Base-by-base conservation (phyloP, 2,113 vertebrate species). In the Notarius quadriscutis region DNA sequence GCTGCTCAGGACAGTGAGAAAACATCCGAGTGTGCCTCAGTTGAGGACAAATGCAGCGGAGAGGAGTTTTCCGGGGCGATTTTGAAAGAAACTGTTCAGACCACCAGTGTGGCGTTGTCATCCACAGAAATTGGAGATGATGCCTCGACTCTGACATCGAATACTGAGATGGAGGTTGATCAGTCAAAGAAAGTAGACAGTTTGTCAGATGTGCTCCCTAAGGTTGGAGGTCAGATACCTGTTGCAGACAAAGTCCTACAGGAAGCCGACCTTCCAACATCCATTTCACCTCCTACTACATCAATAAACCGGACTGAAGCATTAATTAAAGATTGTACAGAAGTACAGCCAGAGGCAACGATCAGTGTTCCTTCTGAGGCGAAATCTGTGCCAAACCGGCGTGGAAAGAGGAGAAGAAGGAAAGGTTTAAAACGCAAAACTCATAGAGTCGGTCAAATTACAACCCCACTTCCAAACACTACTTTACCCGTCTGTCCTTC, bases 1-100 rank as follows among this genome's bases (percentile, higher is more conserved):
- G 86, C 94, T 78, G 92, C 92, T 25, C 91, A 92, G 7, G 91
- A 93, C 71, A 89, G 92, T n/a, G 91, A 93, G 41, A 90, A 93
- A 77, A 85, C 7, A 87, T 89, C 86, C 80, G 34, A 84, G 60
- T 57, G n/a, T 9, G 78, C 88, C 48, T 63, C 58, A n/a, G 53
- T 25, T 81, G 14, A 50, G 48, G 83, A 90, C 51, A 83, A 75
- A 63, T 74, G 74, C 79, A 86, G 48, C 81, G 50, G 83, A 58
- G 14, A 3, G 1, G 27, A 34, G 12, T 0, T 77, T 30, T 50
- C 60, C 10, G 25, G 1, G 50, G 14, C 65, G 53, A 11, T 27
- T 55, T 55, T 77, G 9, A 30, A 75, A 72, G 62, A 81, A 63
- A 58, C 81, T 7, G 11, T 86, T 34, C 81, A 90, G 50, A 69